Percentiles rank a stretch among this genome's conserved stretches.
Conservation (phyloP, 2,888 invertebrate species). For the Tromatobia lineatoria region DNA sequence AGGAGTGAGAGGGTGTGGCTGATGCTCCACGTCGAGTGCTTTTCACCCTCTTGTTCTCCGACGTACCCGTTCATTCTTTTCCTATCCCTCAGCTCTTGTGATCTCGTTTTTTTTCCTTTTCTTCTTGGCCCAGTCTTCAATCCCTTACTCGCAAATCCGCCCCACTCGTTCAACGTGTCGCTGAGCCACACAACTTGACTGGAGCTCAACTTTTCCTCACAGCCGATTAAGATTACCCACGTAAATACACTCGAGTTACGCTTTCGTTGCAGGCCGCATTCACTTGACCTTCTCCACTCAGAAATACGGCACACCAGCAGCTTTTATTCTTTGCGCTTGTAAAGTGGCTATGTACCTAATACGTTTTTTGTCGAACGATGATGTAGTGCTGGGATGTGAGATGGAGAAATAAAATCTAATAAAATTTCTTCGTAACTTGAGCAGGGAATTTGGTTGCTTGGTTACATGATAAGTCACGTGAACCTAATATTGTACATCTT, state of each 20-base stretch:
- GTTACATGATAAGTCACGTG: background rate
- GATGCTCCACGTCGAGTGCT: conserved; percentile 73
- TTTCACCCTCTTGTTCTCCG: conserved; percentile 68
- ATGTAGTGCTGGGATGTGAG: conserved; percentile 18
- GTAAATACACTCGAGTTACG: conserved; percentile 78
- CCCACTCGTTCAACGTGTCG: conserved; percentile 32
- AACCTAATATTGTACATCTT: background rate
- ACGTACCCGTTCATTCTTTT: conserved; percentile 57
- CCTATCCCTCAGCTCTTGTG: conserved; percentile 36
- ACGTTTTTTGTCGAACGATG: conserved; percentile 15
- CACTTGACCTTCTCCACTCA: conserved; percentile 76
- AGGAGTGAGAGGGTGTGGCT: conserved; percentile 71
- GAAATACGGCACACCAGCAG: conserved; percentile 63
- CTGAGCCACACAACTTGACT: conserved; percentile 35
- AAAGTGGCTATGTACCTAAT: conserved; percentile 11
- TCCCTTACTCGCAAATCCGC: conserved; percentile 49
- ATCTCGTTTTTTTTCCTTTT: conserved; percentile 63
- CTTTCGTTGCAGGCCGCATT: conserved; percentile 72
- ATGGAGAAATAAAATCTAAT: conserved; percentile 36
- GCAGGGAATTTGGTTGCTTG: background rate
- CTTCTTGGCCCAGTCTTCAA: conserved; percentile 71
- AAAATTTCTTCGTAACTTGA: background rate
- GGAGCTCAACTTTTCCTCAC: conserved; percentile 37
- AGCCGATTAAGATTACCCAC: conserved; percentile 82
- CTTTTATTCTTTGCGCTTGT: conserved; percentile 39